Evolutionary conservation across 2,888 invertebrate species (phyloP), one percentile per base, ranked within the genome.

Genomic region (Gryllus longicercus): DNA sequence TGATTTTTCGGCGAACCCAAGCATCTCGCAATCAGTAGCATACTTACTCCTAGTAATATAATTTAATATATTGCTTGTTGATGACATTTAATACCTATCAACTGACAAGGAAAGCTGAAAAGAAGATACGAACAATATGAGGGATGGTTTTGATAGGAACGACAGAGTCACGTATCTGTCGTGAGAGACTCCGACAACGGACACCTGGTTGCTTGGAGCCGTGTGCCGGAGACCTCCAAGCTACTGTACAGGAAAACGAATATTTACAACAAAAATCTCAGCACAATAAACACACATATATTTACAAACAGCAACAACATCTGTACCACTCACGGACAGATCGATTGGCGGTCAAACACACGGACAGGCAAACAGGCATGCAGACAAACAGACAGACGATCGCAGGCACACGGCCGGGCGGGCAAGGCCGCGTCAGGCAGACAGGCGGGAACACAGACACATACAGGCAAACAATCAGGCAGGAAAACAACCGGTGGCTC

Each of bases 311-410:
- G n/a, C 63, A 63, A 63, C 18, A 63, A 63, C 63, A 63, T 63
- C n/a, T 63, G 63, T 63, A 38, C 38, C 63, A 63, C 63, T 18
- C 63, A 63, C 63, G n/a, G n/a, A 1, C 63, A 63, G 63, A 63
- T n/a, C 14, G 38, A 38, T 38, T 38, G 38, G 38, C 38, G 38
- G 5, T 38, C 63, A 63, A 63, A 63, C 63, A 63, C 63, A 63
- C 63, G 63, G 63, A n/a, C 63, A 63, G 63, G 63, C 63, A 63
- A 63, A 63, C 63, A n/a, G 63, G 63, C 63, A 63, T 63, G 63
- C 63, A n/a, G 63, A 63, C 63, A 63, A n/a, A 38, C 38, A 18
- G 63, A 18, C 63, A 63, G 63, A 63, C 63, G 11, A 63, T n/a
- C 63, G n/a, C 63, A 63, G n/a, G 63, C 63, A 63, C 8, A 63